Evolutionary conservation across 1,140 invertebrate genomes (phyloP), one percentile per base, ranked within the genome.

Genomic region (Trichonephila inaurata): DNA sequence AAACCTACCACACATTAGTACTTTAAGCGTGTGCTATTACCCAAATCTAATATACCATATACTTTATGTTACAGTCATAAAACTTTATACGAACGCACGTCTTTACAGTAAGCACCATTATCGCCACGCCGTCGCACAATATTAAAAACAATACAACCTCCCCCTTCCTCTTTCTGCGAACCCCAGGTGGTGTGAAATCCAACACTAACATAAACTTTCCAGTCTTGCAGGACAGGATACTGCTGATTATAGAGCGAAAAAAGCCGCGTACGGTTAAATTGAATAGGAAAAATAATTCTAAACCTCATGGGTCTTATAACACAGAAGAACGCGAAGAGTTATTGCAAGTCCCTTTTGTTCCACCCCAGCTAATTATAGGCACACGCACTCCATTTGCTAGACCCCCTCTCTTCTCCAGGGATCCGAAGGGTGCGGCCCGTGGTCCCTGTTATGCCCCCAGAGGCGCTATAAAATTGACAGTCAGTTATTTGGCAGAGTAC

Each of bases 391-490:
- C 64, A 89, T 89, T 89, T 69, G 40, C 33, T 12, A 64, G 44
- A 21, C 12, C 90, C 91, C 81, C 28, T 51, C 21, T 8, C 61
- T 14, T 14, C 90, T n/a, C 58, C 10, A 64, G 72, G 91, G 91
- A 82, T n/a, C 51, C 61, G 19, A 86, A 58, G 91, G 81, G 40
- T 40, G 61, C 16, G 33, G 33, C 89, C 89, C 89, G 51, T 18
- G 51, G 51, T 51, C 51, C 51, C 51, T 51, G 51, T 51, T 51
- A 51, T 51, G 19, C 24, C 82, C 91, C 61, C 91, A 66, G 72
- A 86, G 91, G 91, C 91, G 64, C 91, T 86, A 92, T 92, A 92
- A 92, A 92, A 92, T 92, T 92, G 91, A 86, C 91, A 92, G 82
- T 92, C 82, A 60, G 91, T 92, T 92, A 92, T 92, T 92, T 86